Conservation (phyloP, 2,113 vertebrate species). For the Aix galericulata region DNA sequence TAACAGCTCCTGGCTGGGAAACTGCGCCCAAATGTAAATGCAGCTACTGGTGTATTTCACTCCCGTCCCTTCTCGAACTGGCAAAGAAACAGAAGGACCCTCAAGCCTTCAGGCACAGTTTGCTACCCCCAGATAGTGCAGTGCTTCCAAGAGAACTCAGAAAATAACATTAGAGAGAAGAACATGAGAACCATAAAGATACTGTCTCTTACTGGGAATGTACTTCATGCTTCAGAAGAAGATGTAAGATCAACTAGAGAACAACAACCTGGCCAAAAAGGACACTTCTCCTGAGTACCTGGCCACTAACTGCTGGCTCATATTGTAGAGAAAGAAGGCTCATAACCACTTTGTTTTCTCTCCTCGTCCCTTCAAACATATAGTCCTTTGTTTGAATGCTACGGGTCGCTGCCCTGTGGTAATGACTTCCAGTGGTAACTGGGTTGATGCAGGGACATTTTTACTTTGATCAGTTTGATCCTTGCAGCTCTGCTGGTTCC, state of each 20-base stretch:
- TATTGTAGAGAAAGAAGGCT: background rate
- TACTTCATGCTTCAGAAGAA: background rate
- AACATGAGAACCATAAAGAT: background rate
- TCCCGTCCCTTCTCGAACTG: background rate
- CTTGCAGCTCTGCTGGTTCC: slow-evolving; percentile 15
- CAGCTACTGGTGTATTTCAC: background rate
- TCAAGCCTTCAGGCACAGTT: background rate
- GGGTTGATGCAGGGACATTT: background rate
- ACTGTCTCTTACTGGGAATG: background rate
- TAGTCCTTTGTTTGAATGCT: background rate
- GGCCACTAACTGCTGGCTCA: background rate
- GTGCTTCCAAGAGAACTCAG: background rate
- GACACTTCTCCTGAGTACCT: background rate
- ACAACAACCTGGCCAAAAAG: background rate
- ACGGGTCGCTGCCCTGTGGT: background rate
- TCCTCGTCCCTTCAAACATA: background rate
- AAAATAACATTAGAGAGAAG: background rate
- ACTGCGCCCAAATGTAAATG: background rate
- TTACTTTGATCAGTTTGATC: background rate
- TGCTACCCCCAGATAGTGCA: background rate
- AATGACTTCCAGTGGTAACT: background rate
- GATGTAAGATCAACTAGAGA: background rate
- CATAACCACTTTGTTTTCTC: background rate
- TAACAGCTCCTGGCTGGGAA: background rate
- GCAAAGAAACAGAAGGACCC: background rate